Percentiles rank a stretch among this genome's conserved stretches.
phyloP scores from a whole-genome alignment of 2,797 vertebrate species.

The Lycodopsis pacificus region DNA sequence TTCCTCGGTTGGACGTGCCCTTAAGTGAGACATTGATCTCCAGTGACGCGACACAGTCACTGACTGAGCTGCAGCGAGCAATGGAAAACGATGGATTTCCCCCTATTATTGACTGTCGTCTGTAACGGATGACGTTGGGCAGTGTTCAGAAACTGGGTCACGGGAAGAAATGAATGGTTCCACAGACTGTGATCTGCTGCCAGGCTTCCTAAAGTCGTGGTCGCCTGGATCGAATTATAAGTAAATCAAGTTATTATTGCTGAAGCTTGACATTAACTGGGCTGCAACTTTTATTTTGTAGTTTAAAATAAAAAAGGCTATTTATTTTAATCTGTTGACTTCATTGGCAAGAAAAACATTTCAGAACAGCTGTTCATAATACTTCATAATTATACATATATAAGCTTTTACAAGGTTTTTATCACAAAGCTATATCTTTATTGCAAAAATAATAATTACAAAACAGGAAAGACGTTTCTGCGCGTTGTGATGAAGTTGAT shows the following conservation, averaged over 20 bases:
- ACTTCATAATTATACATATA: not conserved
- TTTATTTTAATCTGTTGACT: not conserved
- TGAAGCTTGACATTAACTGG: not conserved
- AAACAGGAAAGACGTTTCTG: not conserved
- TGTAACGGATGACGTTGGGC: conserved; percentile 31
- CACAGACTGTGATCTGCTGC: not conserved
- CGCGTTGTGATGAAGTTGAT: not conserved
- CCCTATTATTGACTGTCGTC: conserved; percentile 17
- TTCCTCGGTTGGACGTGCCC: conserved; percentile 30
- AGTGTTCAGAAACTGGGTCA: conserved; percentile 39
- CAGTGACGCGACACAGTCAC: conserved; percentile 22
- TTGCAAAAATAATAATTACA: not conserved
- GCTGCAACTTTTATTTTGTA: not conserved
- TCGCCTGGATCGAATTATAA: not conserved
- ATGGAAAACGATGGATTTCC: conserved; percentile 35
- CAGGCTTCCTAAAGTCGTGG: not conserved
- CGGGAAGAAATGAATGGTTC: conserved; percentile 11
- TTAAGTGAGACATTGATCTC: conserved; percentile 56
- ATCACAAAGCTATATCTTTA: not conserved
- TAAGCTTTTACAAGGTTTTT: not conserved
- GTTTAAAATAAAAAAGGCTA: not conserved
- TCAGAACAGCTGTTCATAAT: not conserved
- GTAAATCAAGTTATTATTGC: not conserved
- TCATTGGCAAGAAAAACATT: not conserved
- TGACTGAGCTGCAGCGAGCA: conserved; percentile 16